Evolutionary conservation across 2,888 invertebrate species (phyloP).

Genomic region (Drosophila infuscata): DNA sequence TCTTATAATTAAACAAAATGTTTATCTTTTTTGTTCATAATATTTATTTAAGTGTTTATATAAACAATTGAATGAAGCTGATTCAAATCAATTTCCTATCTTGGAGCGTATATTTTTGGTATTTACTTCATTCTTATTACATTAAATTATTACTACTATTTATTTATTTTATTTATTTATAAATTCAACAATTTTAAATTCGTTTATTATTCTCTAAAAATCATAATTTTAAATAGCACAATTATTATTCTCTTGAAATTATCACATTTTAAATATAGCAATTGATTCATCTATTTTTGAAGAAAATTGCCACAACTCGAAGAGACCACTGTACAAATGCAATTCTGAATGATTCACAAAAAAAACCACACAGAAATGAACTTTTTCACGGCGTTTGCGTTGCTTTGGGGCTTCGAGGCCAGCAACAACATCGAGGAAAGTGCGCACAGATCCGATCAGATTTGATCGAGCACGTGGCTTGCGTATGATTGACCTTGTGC

Average conservation of each 20-base stretch:
- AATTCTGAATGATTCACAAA: neutral
- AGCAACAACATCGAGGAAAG: neutral
- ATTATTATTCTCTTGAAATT: neutral
- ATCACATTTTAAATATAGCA: neutral
- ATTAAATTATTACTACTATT: neutral
- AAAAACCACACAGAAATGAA: neutral
- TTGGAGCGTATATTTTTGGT: neutral
- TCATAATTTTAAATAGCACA: neutral
- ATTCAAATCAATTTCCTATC: neutral
- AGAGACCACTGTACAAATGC: neutral
- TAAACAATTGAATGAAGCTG: neutral
- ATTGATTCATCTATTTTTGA: neutral
- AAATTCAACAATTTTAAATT: neutral
- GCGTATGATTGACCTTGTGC: constrained; percentile 50
- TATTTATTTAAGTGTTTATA: no score
- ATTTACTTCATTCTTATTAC: neutral
- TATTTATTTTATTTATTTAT: neutral
- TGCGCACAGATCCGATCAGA: constrained; percentile 29
- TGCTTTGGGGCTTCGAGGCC: constrained; percentile 9
- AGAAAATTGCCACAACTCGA: neutral
- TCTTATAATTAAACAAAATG: no score
- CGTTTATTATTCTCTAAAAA: no score
- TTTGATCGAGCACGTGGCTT: constrained; percentile 53
- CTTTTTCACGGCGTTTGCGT: constrained; percentile 10
- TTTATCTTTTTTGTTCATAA: no score